Conservation (phyloP, 2,888 invertebrate genomes). For the Drosophila picticornis region DNA sequence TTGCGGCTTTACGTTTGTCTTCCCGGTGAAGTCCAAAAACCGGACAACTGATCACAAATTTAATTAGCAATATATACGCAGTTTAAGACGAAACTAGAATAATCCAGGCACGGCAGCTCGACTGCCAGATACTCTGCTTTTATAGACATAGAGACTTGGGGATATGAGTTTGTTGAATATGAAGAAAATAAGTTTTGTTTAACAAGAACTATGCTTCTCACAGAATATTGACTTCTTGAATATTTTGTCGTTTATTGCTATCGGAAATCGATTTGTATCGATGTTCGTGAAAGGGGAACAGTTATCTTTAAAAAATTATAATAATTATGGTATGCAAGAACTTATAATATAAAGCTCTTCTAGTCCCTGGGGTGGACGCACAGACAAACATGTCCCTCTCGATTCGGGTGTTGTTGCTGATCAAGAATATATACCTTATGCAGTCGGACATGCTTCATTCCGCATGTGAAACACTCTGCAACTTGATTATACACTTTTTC, state of each 20-base stretch:
- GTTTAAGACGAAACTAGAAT: not conserved
- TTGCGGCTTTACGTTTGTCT: not conserved
- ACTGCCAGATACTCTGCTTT: not conserved
- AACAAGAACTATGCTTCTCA: not conserved
- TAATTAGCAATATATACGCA: not conserved
- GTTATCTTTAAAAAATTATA: not conserved
- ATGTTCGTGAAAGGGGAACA: not conserved
- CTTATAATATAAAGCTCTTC: not conserved
- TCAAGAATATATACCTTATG: not conserved
- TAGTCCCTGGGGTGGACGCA: not conserved
- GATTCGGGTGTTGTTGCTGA: not conserved
- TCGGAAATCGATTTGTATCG: not conserved
- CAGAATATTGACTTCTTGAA: not conserved
- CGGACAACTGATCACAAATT: slow-evolving; percentile 4
- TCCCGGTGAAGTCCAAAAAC: slow-evolving; percentile 3
- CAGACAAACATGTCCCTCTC: not conserved
- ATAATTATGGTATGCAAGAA: not conserved
- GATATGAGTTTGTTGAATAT: not conserved
- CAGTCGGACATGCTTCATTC: not conserved
- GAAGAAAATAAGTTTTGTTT: no score
- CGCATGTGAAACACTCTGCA: not conserved
- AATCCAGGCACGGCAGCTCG: not conserved
- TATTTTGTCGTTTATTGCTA: not conserved
- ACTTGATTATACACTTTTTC: not conserved
- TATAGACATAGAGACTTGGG: not conserved